Conservation (phyloP, 2,113 vertebrate genomes). For the Caretta caretta region DNA sequence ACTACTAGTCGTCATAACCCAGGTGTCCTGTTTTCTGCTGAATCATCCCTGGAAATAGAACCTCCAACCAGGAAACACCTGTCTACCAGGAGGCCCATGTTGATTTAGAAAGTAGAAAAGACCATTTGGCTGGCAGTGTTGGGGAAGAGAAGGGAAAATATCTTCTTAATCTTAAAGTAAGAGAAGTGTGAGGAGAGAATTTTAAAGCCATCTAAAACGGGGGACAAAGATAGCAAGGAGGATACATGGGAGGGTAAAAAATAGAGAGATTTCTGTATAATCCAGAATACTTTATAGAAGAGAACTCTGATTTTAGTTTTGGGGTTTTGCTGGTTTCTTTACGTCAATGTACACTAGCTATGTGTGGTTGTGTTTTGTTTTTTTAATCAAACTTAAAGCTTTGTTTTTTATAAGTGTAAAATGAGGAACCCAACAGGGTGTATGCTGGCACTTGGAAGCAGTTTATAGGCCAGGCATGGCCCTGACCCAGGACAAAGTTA, state of each 20-base stretch:
- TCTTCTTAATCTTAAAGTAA: neutral
- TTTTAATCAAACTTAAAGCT: neutral
- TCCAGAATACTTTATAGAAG: neutral
- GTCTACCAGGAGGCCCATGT: fast-evolving
- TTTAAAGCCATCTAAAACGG: neutral
- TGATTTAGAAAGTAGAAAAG: neutral
- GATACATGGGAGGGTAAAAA: neutral
- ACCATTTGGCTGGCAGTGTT: neutral
- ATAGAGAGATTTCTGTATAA: neutral
- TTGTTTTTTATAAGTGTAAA: neutral
- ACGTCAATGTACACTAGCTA: neutral
- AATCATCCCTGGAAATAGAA: neutral
- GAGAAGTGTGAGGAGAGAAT: neutral
- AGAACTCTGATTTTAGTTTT: neutral
- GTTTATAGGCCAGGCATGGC: neutral
- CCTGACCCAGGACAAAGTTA: neutral
- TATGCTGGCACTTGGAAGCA: neutral
- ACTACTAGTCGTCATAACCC: neutral
- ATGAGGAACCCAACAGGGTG: neutral
- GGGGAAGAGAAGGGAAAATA: neutral
- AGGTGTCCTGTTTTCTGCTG: neutral
- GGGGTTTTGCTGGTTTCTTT: neutral
- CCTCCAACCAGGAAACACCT: neutral
- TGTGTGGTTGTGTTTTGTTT: neutral
- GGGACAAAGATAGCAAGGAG: neutral